Evolutionary conservation across 2,888 invertebrate genomes (phyloP), one percentile per base, ranked within the genome.

Genomic region (Vannuccia rotundouncinata): DNA sequence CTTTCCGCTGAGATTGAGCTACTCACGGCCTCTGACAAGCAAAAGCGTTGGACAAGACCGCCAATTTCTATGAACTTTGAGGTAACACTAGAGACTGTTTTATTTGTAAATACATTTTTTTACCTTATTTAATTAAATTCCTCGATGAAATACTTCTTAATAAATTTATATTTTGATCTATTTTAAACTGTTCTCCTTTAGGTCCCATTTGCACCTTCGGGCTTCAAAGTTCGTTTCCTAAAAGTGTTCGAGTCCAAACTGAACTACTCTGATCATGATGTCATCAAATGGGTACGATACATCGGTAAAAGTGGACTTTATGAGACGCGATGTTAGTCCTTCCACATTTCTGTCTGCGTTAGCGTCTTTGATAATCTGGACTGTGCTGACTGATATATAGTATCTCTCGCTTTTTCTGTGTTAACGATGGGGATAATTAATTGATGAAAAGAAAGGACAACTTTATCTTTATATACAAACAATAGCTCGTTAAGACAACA

Each of bases 41-140:
- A 87, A 83, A 99, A 99, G 90, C 99, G 99, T 88, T 99, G 99
- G 99, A 99, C 99, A 25, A 91, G 99, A 74, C 99, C 99, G 29
- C 99, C 99, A 75, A 99, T 99, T 86, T 99, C 99, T 0, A 99
- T 99, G 98, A 98, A 96, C 89, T 99, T 99, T 88, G 99, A 99
- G 90, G 91, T 91, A 84, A 82, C 29, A n/a, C n/a, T n/a, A n/a
- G n/a, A n/a, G n/a, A n/a, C n/a, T n/a, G n/a, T n/a, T n/a, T n/a
- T n/a, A n/a, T 59, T 17, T 13, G 59, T 59, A 59, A 17, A 59
- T 17, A 59, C 59, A 13, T 59, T 59, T 13, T 13, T 59, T 13
- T 59, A 59, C 17, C 17, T 13, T 13, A 59, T 59, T 17, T 13
- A 59, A 59, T 59, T 59, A 59, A 13, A 59, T 13, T 13, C 17